Evolutionary conservation across 2,797 vertebrate genomes (phyloP).

Genomic region (Moxostoma hubbsi): DNA sequence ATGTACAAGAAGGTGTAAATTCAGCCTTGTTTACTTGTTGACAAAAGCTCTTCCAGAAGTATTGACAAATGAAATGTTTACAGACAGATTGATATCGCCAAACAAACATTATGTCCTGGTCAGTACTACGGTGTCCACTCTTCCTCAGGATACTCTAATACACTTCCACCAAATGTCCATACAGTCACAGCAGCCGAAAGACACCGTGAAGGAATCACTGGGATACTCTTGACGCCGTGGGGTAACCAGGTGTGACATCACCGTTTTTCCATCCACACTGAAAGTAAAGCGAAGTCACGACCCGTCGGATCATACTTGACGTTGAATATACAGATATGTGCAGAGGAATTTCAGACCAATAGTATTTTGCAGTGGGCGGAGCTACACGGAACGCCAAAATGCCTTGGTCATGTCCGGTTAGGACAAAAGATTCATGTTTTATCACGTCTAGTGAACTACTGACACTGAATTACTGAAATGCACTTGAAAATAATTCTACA

Average conservation of each 20-base stretch:
- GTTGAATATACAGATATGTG: neutral
- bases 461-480: constrained; percentile 13
- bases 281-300: neutral
- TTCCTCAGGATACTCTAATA: constrained; percentile 30
- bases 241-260: neutral
- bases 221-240: neutral
- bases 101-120: neutral
- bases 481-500: constrained; percentile 23
- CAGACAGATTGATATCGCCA: constrained; percentile 16
- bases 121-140: neutral
- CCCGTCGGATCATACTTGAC: neutral
- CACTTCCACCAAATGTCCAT: neutral
- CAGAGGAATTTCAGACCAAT: too few relatives aligned
- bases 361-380: too few relatives aligned
- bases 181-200: neutral
- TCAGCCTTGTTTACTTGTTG: neutral
- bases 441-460: neutral
- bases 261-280: neutral
- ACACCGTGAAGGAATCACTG: neutral
- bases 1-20: neutral
- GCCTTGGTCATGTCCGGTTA: too few relatives aligned
- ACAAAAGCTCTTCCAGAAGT: constrained; percentile 27
- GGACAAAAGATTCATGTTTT: too few relatives aligned
- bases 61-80: constrained; percentile 43
- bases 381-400: too few relatives aligned